A percentile compares a stretch with the other conserved stretches of the same genome.
These are phyloP conservation scores for Silurus glanis DNA, from an alignment of 2,113 vertebrate species.

Conservation along the genomic window DNA sequence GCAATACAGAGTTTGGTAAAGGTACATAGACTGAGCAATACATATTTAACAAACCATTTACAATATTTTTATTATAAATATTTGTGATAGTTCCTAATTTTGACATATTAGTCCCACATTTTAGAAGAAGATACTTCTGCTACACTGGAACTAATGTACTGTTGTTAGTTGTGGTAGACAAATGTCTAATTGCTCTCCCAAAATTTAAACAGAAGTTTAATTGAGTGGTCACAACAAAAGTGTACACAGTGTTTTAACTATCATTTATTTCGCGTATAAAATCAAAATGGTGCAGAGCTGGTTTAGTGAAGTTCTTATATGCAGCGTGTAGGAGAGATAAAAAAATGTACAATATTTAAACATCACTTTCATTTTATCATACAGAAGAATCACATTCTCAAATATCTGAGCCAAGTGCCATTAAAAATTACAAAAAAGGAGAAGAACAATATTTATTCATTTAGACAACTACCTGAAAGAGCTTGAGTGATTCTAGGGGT, in stretches of 20 bases:
- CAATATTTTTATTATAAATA: background rate
- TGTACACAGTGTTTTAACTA: slow-evolving; percentile 57
- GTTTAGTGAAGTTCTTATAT: slow-evolving; percentile 71
- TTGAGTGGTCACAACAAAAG: background rate
- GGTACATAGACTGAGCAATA: background rate
- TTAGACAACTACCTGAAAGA: slow-evolving; percentile 71
- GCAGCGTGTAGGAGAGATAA: slow-evolving; percentile 72
- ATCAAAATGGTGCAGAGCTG: slow-evolving; percentile 68
- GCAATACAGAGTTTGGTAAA: background rate
- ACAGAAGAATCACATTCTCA: slow-evolving; percentile 70
- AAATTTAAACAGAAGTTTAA: background rate
- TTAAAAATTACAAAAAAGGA: slow-evolving; percentile 59
- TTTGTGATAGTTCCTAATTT: background rate
- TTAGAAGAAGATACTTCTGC: background rate
- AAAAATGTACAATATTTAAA: slow-evolving; percentile 72
- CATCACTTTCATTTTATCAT: slow-evolving; percentile 65
- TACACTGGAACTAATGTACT: background rate
- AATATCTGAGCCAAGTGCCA: slow-evolving; percentile 62
- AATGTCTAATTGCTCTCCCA: background rate
- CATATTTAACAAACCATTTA: background rate
- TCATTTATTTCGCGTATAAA: slow-evolving; percentile 76
- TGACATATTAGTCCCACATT: background rate
- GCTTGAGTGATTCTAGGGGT: slow-evolving; percentile 49
- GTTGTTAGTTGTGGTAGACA: background rate
- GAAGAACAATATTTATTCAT: slow-evolving; percentile 54